Conservation (phyloP, 1,140 invertebrate genomes). For the Lanistes nyassanus region DNA sequence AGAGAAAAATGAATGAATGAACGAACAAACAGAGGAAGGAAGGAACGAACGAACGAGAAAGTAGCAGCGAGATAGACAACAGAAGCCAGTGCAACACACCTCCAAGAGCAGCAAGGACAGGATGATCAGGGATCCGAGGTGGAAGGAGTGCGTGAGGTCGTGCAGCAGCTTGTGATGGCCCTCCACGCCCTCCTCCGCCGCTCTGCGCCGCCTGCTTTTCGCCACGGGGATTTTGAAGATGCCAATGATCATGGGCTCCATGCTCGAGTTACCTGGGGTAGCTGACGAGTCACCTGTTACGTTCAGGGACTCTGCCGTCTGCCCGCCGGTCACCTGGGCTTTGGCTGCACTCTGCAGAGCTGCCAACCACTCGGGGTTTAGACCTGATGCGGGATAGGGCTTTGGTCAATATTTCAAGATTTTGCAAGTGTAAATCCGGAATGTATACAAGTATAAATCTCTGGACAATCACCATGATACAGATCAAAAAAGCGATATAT, state of each 20-base stretch:
- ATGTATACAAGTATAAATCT: too few relatives aligned
- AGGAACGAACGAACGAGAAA: too few relatives aligned
- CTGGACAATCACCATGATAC: too few relatives aligned
- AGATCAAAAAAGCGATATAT: too few relatives aligned
- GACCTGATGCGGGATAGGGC: too few relatives aligned
- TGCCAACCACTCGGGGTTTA: neutral
- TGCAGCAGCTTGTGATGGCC: slow-evolving; percentile 41
- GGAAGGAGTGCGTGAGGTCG: slow-evolving; percentile 58
- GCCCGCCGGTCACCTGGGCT: neutral
- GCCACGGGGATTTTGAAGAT: slow-evolving; percentile 30
- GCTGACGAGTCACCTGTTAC: neutral
- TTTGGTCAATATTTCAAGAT: too few relatives aligned
- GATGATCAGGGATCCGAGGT: slow-evolving; percentile 56
- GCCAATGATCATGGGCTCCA: slow-evolving; percentile 19
- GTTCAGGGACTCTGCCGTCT: neutral
- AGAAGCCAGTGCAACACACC: slow-evolving; percentile 32
- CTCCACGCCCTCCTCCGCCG: slow-evolving; percentile 9
- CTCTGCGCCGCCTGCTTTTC: neutral
- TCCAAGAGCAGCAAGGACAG: slow-evolving; percentile 53
- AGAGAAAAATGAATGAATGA: too few relatives aligned
- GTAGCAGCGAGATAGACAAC: too few relatives aligned
- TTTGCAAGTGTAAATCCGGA: too few relatives aligned
- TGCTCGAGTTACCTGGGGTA: too few relatives aligned
- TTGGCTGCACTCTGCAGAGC: neutral
- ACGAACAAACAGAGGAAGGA: too few relatives aligned